A percentile compares a stretch with the other conserved stretches of the same genome.
Conservation (phyloP, 1,140 invertebrate species). For the Platyura marginata region DNA sequence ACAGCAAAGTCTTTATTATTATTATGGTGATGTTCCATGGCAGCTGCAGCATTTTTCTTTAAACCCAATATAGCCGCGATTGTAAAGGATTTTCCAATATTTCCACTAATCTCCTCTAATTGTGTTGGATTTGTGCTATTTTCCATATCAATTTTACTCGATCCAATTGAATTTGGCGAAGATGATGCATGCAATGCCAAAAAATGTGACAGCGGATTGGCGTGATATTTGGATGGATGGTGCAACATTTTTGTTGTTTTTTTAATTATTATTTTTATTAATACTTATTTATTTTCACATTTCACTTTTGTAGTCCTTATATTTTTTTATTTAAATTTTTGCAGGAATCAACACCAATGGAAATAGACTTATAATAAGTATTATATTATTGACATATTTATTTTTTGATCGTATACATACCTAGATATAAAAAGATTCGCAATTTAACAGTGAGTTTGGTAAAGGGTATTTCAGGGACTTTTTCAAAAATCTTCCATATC, state of each 20-base stretch:
- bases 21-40: slow-evolving; percentile 5
- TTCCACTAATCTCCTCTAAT: slow-evolving; percentile 4
- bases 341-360: no score
- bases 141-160: background rate
- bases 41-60: slow-evolving; percentile 18
- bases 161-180: slow-evolving; percentile 5
- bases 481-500: no score
- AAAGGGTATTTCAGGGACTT: no score
- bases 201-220: slow-evolving; percentile 25
- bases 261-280: no score
- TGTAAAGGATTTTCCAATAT: slow-evolving; percentile 45
- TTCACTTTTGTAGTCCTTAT: no score
- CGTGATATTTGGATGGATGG: slow-evolving; percentile 25
- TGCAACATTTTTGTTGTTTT: slow-evolving; percentile 13
- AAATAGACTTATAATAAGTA: no score
- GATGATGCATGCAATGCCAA: slow-evolving; percentile 22
- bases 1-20: slow-evolving; percentile 22
- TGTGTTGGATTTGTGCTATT: slow-evolving; percentile 6
- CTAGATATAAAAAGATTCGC: no score
- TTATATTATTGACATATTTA: no score
- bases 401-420: no score
- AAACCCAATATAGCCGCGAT: slow-evolving; percentile 65
- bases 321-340: no score
- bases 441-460: no score
- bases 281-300: no score